A percentile compares a stretch with the other conserved stretches of the same genome.
These are phyloP conservation scores for Myocastor coypus DNA, from an alignment of 2,113 vertebrate genomes.

Conservation along the genomic window DNA sequence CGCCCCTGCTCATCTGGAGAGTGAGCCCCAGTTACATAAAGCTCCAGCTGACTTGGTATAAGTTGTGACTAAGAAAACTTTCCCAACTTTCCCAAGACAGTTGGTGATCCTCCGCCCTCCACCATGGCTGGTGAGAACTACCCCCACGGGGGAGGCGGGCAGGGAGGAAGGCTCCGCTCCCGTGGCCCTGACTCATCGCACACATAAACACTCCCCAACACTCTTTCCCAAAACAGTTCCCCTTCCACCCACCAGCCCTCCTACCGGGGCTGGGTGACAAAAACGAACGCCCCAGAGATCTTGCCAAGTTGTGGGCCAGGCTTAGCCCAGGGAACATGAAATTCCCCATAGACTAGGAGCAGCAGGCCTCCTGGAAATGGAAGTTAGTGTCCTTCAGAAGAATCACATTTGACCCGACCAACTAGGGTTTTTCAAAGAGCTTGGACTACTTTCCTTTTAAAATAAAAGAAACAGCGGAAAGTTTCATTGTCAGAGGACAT, in stretches of 20 bases:
- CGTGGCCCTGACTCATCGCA: conserved; percentile 80
- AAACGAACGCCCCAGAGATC: conserved; percentile 71
- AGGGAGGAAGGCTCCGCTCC: conserved; percentile 68
- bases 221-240: conserved; percentile 80
- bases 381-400: neutral
- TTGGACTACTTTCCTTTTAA: neutral
- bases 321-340: conserved; percentile 65
- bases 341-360: neutral
- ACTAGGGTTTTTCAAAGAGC: neutral
- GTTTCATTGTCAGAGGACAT: neutral
- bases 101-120: conserved; percentile 78
- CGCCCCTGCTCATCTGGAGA: neutral
- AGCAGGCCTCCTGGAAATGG: neutral
- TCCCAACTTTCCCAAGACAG: conserved; percentile 79
- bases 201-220: conserved; percentile 78
- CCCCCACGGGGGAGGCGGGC: conserved; percentile 71
- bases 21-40: conserved; percentile 73
- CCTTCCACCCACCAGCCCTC: conserved; percentile 78
- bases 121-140: conserved; percentile 64
- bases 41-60: conserved; percentile 66
- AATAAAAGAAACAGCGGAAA: neutral
- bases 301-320: conserved; percentile 74
- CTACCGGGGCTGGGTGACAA: conserved; percentile 76
- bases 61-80: conserved; percentile 85
- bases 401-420: neutral